Percentiles rank a stretch among this genome's conserved stretches.
phyloP scores from a whole-genome alignment of 2,797 vertebrate species.

The Propithecus deckenii region DNA sequence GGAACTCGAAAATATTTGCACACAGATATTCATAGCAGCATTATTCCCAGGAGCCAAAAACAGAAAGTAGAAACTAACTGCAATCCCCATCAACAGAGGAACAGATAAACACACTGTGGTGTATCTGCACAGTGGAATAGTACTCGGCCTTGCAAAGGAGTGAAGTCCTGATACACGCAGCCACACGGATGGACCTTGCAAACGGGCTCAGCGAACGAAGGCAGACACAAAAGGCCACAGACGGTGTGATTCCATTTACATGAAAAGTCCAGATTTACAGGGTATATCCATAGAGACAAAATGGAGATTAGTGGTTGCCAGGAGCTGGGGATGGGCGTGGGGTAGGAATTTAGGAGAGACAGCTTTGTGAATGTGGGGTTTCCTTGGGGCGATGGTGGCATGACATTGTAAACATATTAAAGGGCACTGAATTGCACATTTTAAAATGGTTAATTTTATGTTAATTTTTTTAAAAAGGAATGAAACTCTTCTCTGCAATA shows the following conservation, averaged over 20 bases:
- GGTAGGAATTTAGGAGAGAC: neutral
- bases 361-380: rapidly evolving
- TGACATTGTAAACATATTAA: too few species aligned
- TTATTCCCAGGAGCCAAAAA: neutral
- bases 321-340: neutral
- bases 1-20: neutral
- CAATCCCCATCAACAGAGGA: neutral
- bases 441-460: neutral
- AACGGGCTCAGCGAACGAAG: neutral
- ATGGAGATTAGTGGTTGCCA: neutral
- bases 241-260: neutral
- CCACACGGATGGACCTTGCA: rapidly evolving
- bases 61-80: neutral
- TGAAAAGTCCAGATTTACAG: neutral
- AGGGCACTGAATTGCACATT: neutral
- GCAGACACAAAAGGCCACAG: neutral
- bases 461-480: neutral
- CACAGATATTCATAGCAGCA: neutral
- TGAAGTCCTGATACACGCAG: rapidly evolving
- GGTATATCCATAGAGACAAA: neutral
- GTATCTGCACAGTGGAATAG: neutral
- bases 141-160: neutral
- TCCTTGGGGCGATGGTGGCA: too few species aligned
- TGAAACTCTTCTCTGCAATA: neutral
- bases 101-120: neutral